Base-by-base conservation (phyloP, 1,140 invertebrate genomes). In the Galleria mellonella region DNA sequence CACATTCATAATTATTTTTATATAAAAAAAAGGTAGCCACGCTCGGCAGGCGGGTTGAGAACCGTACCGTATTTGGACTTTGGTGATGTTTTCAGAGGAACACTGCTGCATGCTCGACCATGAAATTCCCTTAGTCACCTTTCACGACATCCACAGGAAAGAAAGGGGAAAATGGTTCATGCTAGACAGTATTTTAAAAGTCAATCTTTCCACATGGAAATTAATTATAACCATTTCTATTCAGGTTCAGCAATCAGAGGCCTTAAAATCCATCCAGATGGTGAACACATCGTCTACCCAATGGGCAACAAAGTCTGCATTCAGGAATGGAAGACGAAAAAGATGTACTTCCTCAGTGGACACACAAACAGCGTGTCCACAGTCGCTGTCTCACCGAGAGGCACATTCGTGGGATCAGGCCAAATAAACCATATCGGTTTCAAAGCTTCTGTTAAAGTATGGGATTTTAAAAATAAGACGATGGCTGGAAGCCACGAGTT, bases 351-450 rank as follows among this genome's bases (percentile, higher is more conserved):
- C 70, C 87, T 97, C 17, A 89, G 90, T 32, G 95, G 95, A 0
- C 96, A 97, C 66, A 92, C 92, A 0, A 95, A 97, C 82, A 89
- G 90, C 33, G 92, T 98, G 29, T 93, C 95, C 0, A 91, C 94
- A 23, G 78, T 98, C 9, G 91, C 92, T 43, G 65, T 97, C 5
- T 97, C 96, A 3, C 88, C 89, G 1, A 88, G 89, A 51, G 96
- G 96, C 31, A 91, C 91, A 15, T 95, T 91, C 61, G 82, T 98
- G 28, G 96, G 94, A 12, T 96, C 95, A 7, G 96, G 96, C 0
- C 95, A 97, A 81, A 90, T 94, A 8, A 97, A 94, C 67, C 92
- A 96, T 63, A 94, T 96, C 72, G 96, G 96, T 4, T 97, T 97
- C 71, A 96, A 95, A 89, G 93, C 96, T 4, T 89, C 89, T 49